Evolutionary conservation across 2,113 vertebrate species (phyloP).

Genomic region (Bambusicola thoracicus): DNA sequence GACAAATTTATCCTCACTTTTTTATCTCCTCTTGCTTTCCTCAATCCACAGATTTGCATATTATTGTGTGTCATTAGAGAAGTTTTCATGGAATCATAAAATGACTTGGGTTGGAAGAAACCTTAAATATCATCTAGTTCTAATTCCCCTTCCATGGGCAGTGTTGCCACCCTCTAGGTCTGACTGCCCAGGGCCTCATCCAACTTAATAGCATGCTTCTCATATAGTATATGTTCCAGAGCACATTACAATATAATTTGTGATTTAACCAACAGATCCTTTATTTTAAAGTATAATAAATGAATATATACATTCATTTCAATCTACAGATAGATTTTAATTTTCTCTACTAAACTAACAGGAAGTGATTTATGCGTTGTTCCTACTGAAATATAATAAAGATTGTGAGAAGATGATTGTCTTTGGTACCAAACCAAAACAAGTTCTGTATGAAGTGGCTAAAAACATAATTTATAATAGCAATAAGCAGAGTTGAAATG

Average conservation of each 20-base stretch:
- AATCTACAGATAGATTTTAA: not conserved
- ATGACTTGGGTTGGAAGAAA: too few species aligned
- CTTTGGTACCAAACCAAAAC: constrained; percentile 49
- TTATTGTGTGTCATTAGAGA: not conserved
- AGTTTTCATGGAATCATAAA: not conserved
- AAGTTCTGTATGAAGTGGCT: constrained; percentile 33
- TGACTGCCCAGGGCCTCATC: too few species aligned
- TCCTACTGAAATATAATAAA: constrained; percentile 10
- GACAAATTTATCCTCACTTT: not conserved
- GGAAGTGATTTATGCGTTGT: constrained; percentile 54
- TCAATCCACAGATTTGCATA: not conserved
- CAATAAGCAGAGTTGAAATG: constrained; percentile 65
- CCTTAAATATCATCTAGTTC: too few species aligned
- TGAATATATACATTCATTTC: not conserved
- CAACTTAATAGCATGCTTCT: not conserved
- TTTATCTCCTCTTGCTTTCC: not conserved
- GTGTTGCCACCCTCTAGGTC: too few species aligned
- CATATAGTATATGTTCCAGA: not conserved
- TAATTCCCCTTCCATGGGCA: too few species aligned
- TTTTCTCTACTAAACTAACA: not conserved
- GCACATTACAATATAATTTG: not conserved
- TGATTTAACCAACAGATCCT: not conserved
- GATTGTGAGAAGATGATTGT: constrained; percentile 50
- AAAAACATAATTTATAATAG: constrained; percentile 36
- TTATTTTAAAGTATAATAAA: constrained; percentile 1